Evolutionary conservation across 2,888 invertebrate genomes (phyloP).

Genomic region (Rotaria socialis): DNA sequence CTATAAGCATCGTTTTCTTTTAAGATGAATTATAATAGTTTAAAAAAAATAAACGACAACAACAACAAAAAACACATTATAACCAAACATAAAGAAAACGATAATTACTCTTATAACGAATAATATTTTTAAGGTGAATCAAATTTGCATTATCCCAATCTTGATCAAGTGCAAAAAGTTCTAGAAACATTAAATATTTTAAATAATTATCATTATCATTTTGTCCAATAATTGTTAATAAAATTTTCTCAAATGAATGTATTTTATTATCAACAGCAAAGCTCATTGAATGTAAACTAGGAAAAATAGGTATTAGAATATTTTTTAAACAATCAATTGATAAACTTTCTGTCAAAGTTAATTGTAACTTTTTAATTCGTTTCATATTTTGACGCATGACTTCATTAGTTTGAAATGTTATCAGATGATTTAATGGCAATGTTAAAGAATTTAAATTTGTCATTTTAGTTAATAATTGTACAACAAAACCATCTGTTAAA

Average conservation of each 20-base stretch:
- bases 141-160: neutral
- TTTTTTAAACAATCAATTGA: neutral
- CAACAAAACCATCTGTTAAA: neutral
- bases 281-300: neutral
- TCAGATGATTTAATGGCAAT: neutral
- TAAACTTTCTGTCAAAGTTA: neutral
- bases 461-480: neutral
- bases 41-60: too few relatives aligned
- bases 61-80: neutral
- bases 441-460: neutral
- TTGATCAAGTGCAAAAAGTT: neutral
- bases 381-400: neutral
- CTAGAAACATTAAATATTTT: neutral
- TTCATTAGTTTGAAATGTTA: neutral
- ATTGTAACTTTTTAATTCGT: neutral
- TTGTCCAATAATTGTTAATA: neutral
- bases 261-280: neutral
- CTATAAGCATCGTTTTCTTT: too few relatives aligned
- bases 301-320: neutral
- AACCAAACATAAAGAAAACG: slow-evolving; percentile 15
- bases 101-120: slow-evolving; percentile 11
- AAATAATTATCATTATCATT: neutral
- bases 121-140: neutral
- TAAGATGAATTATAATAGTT: too few relatives aligned
- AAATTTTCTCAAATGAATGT: neutral